A percentile compares a stretch with the other conserved stretches of the same genome.
Conservation (phyloP, 1,140 invertebrate genomes). For the Neodiprion lecontei region DNA sequence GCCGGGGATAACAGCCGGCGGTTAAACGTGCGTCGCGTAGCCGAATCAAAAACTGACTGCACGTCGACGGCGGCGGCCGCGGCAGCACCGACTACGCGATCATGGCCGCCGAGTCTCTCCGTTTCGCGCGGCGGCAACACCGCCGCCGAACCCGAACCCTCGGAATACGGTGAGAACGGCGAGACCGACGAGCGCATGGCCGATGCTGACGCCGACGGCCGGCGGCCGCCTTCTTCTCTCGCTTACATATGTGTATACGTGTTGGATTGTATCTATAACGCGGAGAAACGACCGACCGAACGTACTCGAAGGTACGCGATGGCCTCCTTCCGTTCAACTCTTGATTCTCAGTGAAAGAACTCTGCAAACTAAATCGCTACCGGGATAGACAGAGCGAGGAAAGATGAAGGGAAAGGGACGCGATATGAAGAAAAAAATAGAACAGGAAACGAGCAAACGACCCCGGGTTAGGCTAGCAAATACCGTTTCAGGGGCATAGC, state of each 20-base stretch:
- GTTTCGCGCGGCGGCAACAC: constrained; percentile 27
- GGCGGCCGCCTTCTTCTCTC: neutral
- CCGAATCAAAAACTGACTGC: neutral
- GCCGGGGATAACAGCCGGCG: neutral
- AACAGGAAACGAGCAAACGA: no score
- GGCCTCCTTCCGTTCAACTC: no score
- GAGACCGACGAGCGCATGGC: constrained; percentile 39
- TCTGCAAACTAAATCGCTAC: neutral
- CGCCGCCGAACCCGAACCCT: constrained; percentile 32
- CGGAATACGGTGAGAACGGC: constrained; percentile 45
- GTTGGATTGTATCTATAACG: neutral
- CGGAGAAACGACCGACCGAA: neutral
- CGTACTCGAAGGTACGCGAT: no score
- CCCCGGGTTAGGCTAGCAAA: neutral
- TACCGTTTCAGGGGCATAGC: neutral
- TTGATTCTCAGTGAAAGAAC: neutral
- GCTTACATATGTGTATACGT: neutral
- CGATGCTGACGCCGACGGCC: neutral
- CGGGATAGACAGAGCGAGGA: neutral
- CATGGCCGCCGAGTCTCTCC: neutral
- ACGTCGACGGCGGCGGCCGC: neutral
- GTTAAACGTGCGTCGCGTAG: constrained; percentile 4
- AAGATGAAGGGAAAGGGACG: neutral
- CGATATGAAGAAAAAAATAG: neutral
- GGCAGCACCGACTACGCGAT: neutral